Evolutionary conservation across 2,113 vertebrate genomes (phyloP).

Genomic region (Petaurus breviceps): DNA sequence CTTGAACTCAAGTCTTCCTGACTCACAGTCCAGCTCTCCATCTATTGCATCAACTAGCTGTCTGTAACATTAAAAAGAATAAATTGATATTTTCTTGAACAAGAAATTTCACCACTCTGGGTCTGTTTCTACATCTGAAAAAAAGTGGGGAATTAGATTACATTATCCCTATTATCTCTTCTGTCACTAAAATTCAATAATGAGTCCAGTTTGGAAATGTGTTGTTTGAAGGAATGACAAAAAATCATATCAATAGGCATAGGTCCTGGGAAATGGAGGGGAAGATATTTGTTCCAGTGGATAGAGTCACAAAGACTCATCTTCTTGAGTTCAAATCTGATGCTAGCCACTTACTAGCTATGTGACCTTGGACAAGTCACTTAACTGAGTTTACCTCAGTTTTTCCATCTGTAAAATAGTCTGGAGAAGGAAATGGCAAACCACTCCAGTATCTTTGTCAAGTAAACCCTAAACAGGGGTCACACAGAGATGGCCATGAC

Average conservation of each 20-base stretch:
- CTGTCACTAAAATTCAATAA: not conserved
- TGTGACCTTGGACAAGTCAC: not conserved
- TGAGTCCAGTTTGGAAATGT: not conserved
- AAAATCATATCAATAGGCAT: not conserved
- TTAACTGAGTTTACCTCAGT: not conserved
- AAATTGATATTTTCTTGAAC: not conserved
- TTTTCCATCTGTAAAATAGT: not conserved
- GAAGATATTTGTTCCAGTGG: too few species aligned
- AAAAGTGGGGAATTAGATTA: not conserved
- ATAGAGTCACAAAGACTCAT: not conserved
- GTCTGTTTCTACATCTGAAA: not conserved
- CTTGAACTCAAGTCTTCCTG: conserved; percentile 1
- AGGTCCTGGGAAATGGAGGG: not conserved
- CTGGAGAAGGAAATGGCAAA: not conserved
- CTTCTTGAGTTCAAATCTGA: not conserved
- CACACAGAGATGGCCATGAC: not conserved
- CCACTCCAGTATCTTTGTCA: not conserved
- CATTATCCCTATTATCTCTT: not conserved
- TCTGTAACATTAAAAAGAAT: not conserved
- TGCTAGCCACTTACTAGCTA: not conserved
- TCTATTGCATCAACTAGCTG: not conserved
- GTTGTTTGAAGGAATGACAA: not conserved
- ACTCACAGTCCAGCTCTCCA: not conserved
- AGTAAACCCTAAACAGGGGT: not conserved
- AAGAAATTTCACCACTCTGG: too few species aligned